These are phyloP conservation scores for Melanostoma mellinum DNA, from an alignment of 2,888 invertebrate species.

Conservation along the genomic window DNA sequence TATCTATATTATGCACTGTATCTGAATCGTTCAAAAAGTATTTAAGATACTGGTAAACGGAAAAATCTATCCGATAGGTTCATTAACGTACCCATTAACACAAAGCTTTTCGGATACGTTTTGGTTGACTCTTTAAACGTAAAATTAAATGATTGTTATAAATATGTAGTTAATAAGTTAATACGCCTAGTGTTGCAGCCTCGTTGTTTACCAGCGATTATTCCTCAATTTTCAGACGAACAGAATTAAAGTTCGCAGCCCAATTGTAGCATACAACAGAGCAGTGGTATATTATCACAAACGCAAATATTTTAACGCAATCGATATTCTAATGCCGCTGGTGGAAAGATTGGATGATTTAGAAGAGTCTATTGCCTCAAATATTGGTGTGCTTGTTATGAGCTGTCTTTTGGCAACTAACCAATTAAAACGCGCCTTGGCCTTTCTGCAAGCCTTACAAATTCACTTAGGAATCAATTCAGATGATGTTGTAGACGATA, in stretches of 20 bases:
- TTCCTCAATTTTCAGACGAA: conserved; percentile 19
- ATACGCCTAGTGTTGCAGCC: neutral
- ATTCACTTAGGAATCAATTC: conserved; percentile 75
- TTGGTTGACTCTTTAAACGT: too few relatives aligned
- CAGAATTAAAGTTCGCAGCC: conserved; percentile 59
- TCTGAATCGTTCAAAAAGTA: too few relatives aligned
- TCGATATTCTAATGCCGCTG: conserved; percentile 78
- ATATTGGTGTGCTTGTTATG: conserved; percentile 79
- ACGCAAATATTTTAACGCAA: conserved; percentile 79
- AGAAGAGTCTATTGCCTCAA: conserved; percentile 77
- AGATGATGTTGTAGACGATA: conserved; percentile 71
- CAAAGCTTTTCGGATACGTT: too few relatives aligned
- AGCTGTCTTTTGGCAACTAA: conserved; percentile 80
- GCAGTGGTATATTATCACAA: conserved; percentile 80
- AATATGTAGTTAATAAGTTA: neutral
- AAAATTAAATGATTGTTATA: too few relatives aligned
- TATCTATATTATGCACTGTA: too few relatives aligned
- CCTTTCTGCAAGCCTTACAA: conserved; percentile 79
- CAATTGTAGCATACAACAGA: conserved; percentile 79
- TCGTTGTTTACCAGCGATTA: neutral
- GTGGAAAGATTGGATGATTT: conserved; percentile 77
- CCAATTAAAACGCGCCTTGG: conserved; percentile 79
- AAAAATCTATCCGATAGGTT: too few relatives aligned
- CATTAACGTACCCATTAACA: too few relatives aligned
- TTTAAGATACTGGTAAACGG: too few relatives aligned